phyloP scores from a whole-genome alignment of 2,113 vertebrate genomes.

The Chascanopsetta lugubris region DNA sequence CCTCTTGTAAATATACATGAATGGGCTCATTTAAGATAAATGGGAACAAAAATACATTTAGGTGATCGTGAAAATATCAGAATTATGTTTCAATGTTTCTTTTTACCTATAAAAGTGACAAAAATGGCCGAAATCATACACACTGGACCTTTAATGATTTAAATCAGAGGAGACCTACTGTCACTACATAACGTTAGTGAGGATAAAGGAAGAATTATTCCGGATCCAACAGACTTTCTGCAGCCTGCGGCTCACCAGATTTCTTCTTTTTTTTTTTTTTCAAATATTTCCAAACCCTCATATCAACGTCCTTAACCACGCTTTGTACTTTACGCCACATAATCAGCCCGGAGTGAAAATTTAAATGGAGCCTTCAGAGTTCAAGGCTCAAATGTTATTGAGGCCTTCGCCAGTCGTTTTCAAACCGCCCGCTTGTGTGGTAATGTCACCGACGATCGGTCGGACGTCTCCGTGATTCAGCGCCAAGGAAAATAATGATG shows the following conservation, averaged over 20 bases:
- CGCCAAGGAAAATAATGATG: slow-evolving; percentile 90
- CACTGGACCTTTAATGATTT: too few species aligned
- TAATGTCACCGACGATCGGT: slow-evolving; percentile 83
- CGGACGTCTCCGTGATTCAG: slow-evolving; percentile 83
- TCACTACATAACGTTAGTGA: slow-evolving; percentile 10
- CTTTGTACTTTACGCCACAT: slow-evolving; percentile 39
- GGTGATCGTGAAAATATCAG: too few species aligned
- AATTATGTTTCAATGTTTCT: too few species aligned
- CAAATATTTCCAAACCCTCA: slow-evolving; percentile 23
- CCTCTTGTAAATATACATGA: too few species aligned
- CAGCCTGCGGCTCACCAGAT: slow-evolving; percentile 23
- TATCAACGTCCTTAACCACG: slow-evolving; percentile 35
- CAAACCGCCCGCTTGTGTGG: slow-evolving; percentile 81
- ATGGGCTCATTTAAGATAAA: too few species aligned
- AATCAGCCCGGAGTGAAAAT: slow-evolving; percentile 50
- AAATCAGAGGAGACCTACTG: too few species aligned
- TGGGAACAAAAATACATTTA: too few species aligned
- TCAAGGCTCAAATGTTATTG: slow-evolving; percentile 46
- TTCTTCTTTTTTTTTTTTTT: neutral
- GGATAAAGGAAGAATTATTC: slow-evolving; percentile 34
- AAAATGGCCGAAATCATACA: too few species aligned
- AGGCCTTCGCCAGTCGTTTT: slow-evolving; percentile 72
- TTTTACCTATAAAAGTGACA: too few species aligned
- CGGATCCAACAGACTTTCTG: slow-evolving; percentile 24
- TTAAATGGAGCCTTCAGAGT: slow-evolving; percentile 50